phyloP scores from a whole-genome alignment of 2,888 invertebrate species.

The Meliscaeva auricollis region DNA sequence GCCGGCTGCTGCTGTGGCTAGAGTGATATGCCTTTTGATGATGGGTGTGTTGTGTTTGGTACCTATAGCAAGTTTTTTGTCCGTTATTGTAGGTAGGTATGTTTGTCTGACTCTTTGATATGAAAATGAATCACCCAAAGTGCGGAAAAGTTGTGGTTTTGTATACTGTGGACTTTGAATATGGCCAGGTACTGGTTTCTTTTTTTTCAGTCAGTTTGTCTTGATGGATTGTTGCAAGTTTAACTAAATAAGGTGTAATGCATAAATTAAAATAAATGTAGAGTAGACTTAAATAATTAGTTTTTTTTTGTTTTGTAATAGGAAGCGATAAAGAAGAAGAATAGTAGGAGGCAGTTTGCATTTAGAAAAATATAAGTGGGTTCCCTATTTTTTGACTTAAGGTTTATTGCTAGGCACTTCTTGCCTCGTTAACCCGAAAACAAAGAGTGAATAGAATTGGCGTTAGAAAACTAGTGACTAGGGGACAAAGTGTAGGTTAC shows the following conservation, averaged over 20 bases:
- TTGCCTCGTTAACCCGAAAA: too few species aligned
- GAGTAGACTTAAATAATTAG: conserved; percentile 2
- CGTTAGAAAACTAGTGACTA: too few species aligned
- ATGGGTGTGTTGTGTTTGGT: conserved; percentile 9
- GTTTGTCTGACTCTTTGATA: conserved; percentile 21
- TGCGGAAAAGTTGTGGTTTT: conserved; percentile 57
- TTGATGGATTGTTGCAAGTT: conserved; percentile 17
- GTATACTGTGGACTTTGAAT: conserved; percentile 14
- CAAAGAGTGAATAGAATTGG: too few species aligned
- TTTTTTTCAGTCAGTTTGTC: background rate
- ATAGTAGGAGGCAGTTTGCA: too few species aligned
- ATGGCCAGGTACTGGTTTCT: background rate
- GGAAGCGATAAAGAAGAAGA: background rate
- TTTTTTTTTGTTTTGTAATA: background rate
- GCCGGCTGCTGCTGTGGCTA: background rate
- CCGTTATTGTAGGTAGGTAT: conserved; percentile 4
- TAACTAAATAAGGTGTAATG: background rate
- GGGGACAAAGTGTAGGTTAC: too few species aligned
- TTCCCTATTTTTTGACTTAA: too few species aligned
- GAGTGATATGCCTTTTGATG: background rate
- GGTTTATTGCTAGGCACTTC: too few species aligned
- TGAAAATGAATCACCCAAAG: conserved; percentile 48
- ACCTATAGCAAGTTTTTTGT: background rate
- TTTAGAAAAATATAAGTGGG: too few species aligned
- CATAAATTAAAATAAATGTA: conserved; percentile 7